Evolutionary conservation across 2,888 invertebrate species (phyloP).

Genomic region (Rhogogaster chlorosoma): DNA sequence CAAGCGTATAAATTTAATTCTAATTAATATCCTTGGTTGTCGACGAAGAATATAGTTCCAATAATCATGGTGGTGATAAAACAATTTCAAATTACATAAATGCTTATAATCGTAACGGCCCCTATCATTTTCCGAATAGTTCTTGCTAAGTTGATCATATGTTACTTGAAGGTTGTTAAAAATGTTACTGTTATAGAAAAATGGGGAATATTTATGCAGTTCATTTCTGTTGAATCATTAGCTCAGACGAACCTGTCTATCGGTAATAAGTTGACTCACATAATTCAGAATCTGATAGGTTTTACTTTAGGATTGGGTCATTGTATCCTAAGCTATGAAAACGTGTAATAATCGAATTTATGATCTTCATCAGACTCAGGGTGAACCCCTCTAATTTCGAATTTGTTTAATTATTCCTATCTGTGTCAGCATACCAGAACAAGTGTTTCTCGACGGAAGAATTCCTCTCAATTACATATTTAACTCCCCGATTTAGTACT

Average conservation of each 20-base stretch:
- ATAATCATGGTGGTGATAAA: background rate
- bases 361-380: background rate
- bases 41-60: background rate
- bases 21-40: conserved; percentile 24
- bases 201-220: background rate
- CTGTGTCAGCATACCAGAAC: background rate
- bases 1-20: conserved; percentile 20
- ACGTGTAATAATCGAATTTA: background rate
- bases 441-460: background rate
- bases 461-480: background rate
- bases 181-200: background rate
- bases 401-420: background rate
- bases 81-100: background rate
- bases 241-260: conserved; percentile 6
- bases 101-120: background rate
- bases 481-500: background rate
- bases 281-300: conserved; percentile 3
- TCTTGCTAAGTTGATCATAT: conserved; percentile 15
- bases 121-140: background rate
- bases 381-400: background rate
- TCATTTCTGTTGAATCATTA: background rate
- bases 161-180: background rate
- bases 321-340: conserved; percentile 12
- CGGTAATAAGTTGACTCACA: conserved; percentile 16
- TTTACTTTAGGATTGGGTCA: background rate